Percentiles rank a stretch among this genome's conserved stretches.
These are phyloP conservation scores for Zoanthus sansibaricus DNA, from an alignment of 92 coral and sea anemone species.

Conservation along the genomic window DNA sequence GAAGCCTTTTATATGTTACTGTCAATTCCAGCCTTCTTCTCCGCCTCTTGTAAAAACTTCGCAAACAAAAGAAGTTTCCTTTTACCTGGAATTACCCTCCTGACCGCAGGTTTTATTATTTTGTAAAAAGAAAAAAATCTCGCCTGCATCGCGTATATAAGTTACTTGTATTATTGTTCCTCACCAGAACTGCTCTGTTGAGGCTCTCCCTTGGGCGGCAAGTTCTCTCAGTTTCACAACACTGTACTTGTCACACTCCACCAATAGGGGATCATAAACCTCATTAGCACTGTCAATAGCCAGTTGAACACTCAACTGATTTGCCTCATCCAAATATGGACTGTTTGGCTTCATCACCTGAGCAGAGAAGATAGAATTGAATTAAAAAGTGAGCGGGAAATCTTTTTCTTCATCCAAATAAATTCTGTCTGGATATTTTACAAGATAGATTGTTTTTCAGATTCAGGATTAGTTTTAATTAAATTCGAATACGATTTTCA, in stretches of 20 bases:
- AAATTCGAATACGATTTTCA: no score
- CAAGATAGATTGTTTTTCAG: no score
- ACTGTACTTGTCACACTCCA: slow-evolving; percentile 86
- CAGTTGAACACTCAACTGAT: slow-evolving; percentile 83
- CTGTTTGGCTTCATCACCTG: slow-evolving; percentile 85
- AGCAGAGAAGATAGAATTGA: neutral
- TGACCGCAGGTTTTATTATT: no score
- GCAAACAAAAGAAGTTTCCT: slow-evolving; percentile 34
- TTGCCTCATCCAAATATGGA: slow-evolving; percentile 94
- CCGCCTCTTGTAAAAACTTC: slow-evolving; percentile 32
- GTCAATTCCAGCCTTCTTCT: slow-evolving; percentile 31
- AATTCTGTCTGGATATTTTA: no score
- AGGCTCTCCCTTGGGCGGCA: slow-evolving; percentile 75
- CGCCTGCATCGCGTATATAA: no score
- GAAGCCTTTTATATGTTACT: slow-evolving; percentile 37
- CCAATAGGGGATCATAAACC: slow-evolving; percentile 90
- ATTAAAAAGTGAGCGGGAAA: no score
- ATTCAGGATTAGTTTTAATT: no score
- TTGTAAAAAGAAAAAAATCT: no score
- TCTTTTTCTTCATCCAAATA: no score
- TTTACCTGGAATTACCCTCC: no score
- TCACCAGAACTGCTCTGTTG: slow-evolving; percentile 82
- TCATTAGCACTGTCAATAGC: slow-evolving; percentile 85
- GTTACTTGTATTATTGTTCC: neutral
- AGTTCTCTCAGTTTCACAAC: slow-evolving; percentile 86